Conservation (phyloP, 2,113 vertebrate genomes). For the Nothocercus nigrocapillus region DNA sequence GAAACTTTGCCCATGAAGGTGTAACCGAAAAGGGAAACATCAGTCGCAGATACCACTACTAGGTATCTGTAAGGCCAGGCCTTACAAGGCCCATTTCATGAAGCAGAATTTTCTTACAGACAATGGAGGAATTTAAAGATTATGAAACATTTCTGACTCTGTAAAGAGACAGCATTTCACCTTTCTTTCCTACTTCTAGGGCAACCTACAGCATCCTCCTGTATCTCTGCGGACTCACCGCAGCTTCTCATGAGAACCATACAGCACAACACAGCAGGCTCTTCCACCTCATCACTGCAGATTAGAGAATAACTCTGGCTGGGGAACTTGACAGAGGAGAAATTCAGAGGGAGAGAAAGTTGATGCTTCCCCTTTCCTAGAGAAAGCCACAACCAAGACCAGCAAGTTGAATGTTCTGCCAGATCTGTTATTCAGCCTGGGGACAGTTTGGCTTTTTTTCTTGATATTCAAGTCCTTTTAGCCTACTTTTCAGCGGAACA, state of each 20-base stretch:
- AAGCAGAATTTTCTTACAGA: background rate
- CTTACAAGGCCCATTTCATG: background rate
- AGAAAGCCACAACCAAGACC: background rate
- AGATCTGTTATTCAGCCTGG: background rate
- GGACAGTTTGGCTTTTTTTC: background rate
- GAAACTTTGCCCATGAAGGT: background rate
- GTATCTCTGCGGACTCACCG: background rate
- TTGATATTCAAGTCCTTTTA: background rate
- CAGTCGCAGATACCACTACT: background rate
- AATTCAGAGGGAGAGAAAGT: background rate
- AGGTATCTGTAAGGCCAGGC: background rate
- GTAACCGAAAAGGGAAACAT: background rate
- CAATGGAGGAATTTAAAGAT: background rate
- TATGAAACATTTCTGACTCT: background rate
- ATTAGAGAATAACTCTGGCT: fast-evolving
- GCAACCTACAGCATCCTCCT: background rate
- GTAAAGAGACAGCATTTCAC: background rate
- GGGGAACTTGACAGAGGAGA: background rate
- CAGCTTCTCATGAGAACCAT: background rate
- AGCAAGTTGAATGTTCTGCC: background rate
- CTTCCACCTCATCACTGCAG: background rate
- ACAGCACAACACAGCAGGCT: background rate
- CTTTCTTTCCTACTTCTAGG: background rate
- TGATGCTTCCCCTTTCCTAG: background rate
- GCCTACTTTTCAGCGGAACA: background rate